These are phyloP conservation scores for Enteromius paludinosus DNA, from an alignment of 2,797 vertebrate genomes.

Conservation along the genomic window DNA sequence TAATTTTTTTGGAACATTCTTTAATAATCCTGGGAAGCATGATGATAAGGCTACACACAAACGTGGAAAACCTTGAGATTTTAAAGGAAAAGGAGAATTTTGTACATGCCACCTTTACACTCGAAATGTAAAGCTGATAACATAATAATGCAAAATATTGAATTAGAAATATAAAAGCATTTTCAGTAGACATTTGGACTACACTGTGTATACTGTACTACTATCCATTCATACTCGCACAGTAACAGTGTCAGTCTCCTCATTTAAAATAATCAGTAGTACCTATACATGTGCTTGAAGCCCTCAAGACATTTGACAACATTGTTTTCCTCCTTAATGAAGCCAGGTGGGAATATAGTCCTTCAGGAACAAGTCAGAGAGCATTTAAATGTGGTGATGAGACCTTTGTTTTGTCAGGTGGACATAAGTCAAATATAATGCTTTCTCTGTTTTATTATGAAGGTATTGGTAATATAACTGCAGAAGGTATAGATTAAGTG, in stretches of 20 bases:
- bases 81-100: background rate
- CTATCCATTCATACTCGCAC: background rate
- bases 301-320: background rate
- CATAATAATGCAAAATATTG: background rate
- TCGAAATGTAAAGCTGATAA: background rate
- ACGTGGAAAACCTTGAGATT: background rate
- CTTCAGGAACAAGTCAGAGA: background rate
- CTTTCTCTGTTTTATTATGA: background rate
- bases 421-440: background rate
- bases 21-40: background rate
- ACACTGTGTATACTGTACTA: background rate
- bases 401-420: background rate
- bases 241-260: background rate
- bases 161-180: background rate
- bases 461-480: background rate
- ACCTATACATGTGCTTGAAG: background rate
- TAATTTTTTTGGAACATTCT: background rate
- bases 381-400: background rate
- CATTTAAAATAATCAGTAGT: background rate
- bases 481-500: background rate
- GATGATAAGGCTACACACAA: background rate
- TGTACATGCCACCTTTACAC: background rate
- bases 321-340: conserved; percentile 7
- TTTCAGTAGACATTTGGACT: background rate
- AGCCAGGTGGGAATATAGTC: background rate